Base-by-base conservation (phyloP, 1,140 invertebrate genomes). In the Drosophila sproati region DNA sequence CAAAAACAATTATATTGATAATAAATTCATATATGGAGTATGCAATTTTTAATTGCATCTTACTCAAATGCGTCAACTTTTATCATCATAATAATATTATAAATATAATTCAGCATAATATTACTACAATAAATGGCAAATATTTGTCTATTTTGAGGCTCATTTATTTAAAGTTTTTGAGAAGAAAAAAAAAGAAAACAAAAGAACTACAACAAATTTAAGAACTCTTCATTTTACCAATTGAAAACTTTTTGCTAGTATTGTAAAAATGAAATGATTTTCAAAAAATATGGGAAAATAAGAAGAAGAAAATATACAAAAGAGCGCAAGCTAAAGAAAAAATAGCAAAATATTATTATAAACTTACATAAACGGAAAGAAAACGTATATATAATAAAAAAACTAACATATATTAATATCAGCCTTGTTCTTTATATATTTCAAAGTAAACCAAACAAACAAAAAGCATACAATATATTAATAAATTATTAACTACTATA, bases 361-460 rank as follows among this genome's bases (percentile, higher is more conserved):
- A 89, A 86, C 77, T 78, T 73, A 90, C 61, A 90, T 88, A 78
- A 80, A 80, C 20, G 64, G 56, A 78, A 87, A 76, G 28, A 72
- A 76, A 75, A 74, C 52, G 60, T 67, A 80, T 74, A n/a, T n/a
- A 43, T n/a, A 43, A 7, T 3, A 82, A 48, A 73, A 61, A 81
- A 73, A 60, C 35, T 20, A 47, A 59, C 0, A 59, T 6, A 88
- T 80, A 89, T 89, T 73, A 90, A 89, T 90, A 90, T 90, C 87
- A 90, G 86, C 86, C 86, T 90, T 88, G 85, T 88, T 88, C 85
- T 89, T 89, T 89, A 89, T 89, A 88, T 88, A 85, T 83, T 80
- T 80, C 69, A 87, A 88, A 78, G 48, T 60, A 74, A 78, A 78
- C 43, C 5, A 77, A 78, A 66, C 54, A 74, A 80, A 68, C 62